Evolutionary conservation across 1,140 invertebrate species (phyloP).

Genomic region (Neodiprion pinetum): DNA sequence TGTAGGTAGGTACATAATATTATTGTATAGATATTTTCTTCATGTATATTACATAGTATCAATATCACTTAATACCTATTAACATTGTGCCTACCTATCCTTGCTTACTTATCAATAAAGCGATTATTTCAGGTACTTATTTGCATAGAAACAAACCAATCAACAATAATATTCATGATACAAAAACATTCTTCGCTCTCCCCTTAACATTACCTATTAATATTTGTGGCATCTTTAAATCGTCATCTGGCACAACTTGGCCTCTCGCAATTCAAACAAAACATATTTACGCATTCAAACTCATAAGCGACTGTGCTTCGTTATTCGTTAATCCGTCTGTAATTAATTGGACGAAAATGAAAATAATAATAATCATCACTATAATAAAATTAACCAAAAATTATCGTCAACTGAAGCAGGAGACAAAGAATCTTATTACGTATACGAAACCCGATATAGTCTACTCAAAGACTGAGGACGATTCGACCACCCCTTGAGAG

Average conservation of each 20-base stretch:
- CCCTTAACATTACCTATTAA: constrained; percentile 10
- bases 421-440: too few relatives aligned
- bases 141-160: constrained; percentile 21
- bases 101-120: constrained; percentile 22
- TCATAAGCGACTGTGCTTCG: background rate
- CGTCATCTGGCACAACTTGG: background rate
- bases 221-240: background rate
- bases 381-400: too few relatives aligned
- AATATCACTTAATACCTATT: constrained; percentile 18
- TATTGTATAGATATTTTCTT: constrained; percentile 16
- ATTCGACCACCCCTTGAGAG: too few relatives aligned
- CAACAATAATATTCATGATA: constrained; percentile 15
- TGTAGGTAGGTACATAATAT: constrained; percentile 19
- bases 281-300: background rate
- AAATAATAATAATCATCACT: too few relatives aligned
- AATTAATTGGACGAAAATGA: background rate
- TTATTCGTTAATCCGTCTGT: background rate
- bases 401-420: too few relatives aligned
- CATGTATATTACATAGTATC: constrained; percentile 17
- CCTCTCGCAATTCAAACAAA: background rate
- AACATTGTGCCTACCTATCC: constrained; percentile 22
- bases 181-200: constrained; percentile 14
- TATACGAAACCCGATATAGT: too few relatives aligned
- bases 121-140: constrained; percentile 22
- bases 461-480: too few relatives aligned